These are phyloP conservation scores for Protophormia terraenovae DNA, from an alignment of 2,888 invertebrate species.

Conservation along the genomic window DNA sequence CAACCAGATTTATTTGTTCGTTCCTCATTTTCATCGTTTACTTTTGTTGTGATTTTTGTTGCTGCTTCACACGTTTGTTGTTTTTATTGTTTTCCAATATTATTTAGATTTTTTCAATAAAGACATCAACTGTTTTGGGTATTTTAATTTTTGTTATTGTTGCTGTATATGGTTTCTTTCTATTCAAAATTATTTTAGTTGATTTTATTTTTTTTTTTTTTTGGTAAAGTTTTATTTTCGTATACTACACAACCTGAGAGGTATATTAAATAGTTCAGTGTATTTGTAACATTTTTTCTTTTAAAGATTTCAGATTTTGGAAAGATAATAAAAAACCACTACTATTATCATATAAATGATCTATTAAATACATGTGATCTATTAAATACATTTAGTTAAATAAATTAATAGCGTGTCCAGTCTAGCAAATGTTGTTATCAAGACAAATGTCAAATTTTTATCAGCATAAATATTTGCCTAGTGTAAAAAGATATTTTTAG, in stretches of 20 bases:
- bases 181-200: conserved; percentile 4
- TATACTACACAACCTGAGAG: too few species aligned
- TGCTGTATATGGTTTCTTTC: background rate
- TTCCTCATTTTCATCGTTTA: background rate
- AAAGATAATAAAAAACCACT: too few species aligned
- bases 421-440: too few species aligned
- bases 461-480: too few species aligned
- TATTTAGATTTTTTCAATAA: conserved; percentile 38
- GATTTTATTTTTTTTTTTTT: too few species aligned
- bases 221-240: too few species aligned
- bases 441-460: too few species aligned
- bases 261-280: background rate
- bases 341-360: too few species aligned
- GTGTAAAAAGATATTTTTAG: too few species aligned
- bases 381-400: too few species aligned
- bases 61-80: conserved; percentile 40
- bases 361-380: too few species aligned
- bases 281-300: background rate
- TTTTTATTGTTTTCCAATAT: conserved; percentile 56
- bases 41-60: background rate
- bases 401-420: too few species aligned
- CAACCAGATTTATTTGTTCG: conserved; percentile 8
- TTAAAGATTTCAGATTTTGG: background rate
- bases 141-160: conserved; percentile 15
- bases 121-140: conserved; percentile 41